phyloP scores from a whole-genome alignment of 2,888 invertebrate genomes.

The Sesamia inferens region DNA sequence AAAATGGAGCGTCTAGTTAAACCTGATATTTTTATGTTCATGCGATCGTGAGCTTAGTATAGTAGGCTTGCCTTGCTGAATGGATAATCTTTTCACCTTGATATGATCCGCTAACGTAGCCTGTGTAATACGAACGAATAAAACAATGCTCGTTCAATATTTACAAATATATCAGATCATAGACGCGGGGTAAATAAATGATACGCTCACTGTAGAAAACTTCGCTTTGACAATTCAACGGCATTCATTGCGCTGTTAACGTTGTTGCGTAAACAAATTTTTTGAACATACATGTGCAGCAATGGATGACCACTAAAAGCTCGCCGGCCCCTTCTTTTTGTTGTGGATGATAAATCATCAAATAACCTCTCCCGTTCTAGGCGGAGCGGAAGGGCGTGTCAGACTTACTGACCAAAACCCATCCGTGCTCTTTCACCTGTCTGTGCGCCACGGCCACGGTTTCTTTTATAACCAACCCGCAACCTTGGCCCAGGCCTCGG shows the following conservation, averaged over 20 bases:
- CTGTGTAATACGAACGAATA: not conserved
- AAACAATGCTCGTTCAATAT: slow-evolving; percentile 8
- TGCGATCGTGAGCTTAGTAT: not conserved
- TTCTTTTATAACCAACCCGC: too few species aligned
- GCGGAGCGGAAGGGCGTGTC: too few species aligned
- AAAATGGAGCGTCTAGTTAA: not conserved
- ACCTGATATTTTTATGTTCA: not conserved
- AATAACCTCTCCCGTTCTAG: too few species aligned
- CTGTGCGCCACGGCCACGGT: too few species aligned
- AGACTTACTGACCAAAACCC: too few species aligned
- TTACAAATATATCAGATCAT: not conserved
- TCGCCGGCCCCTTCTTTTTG: too few species aligned
- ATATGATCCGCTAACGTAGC: not conserved
- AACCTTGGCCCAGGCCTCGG: too few species aligned
- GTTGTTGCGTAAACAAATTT: not conserved
- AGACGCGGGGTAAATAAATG: not conserved
- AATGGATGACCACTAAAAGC: not conserved
- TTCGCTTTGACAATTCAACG: not conserved
- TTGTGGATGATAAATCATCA: too few species aligned
- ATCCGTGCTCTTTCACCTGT: too few species aligned
- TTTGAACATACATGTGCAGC: not conserved
- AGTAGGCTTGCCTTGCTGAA: slow-evolving; percentile 33
- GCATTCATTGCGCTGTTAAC: not conserved
- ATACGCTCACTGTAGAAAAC: not conserved
- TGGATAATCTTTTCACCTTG: slow-evolving; percentile 44